Evolutionary conservation across 2,113 vertebrate species (phyloP), one percentile per base, ranked within the genome.

Genomic region (Hippocampus barbouri): DNA sequence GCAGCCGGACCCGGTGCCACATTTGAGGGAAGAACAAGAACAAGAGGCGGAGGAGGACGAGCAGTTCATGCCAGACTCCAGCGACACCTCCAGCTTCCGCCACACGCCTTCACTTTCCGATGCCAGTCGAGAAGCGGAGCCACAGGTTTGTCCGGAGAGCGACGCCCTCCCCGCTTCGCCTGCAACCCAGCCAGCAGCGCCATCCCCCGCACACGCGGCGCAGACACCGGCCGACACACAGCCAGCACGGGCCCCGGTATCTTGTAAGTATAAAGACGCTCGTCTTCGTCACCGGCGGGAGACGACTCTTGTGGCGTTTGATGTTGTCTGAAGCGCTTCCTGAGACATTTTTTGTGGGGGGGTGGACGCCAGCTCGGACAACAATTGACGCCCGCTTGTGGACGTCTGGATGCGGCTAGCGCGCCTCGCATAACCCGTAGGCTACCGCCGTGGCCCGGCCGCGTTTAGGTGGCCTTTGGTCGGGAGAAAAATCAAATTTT

Each of bases 141-240:
- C 81, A 23, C 63, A 79, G 20, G 85, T 85, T 59, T 40, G 51
- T 49, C 83, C 75, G n/a, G 61, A 68, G 80, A 85, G 67, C 85
- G 83, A 81, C 81, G 79, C 85, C 87, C 85, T 84, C 87, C 85
- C 81, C n/a, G 77, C 63, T 60, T 79, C 60, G 60, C 73, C 74
- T 15, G 84, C 84, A 70, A 62, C 88, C 79, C 75, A 71, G 72
- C 78, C 62, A 81, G 74, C 72, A 83, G 74, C 85, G 16, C 76
- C 87, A 83, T 62, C 86, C 77, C 72, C 84, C 69, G 82, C 80
- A 82, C 84, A 85, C 73, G 80, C 79, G 78, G 79, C 77, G 81
- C 74, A 76, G 73, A 71, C 62, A 75, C 76, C 83, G 68, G 76
- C 85, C 70, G 82, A 71, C 78, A 86, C 78, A 66, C 80, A 86